Evolutionary conservation across 2,888 invertebrate genomes (phyloP).

Genomic region (Craniophora ligustri): DNA sequence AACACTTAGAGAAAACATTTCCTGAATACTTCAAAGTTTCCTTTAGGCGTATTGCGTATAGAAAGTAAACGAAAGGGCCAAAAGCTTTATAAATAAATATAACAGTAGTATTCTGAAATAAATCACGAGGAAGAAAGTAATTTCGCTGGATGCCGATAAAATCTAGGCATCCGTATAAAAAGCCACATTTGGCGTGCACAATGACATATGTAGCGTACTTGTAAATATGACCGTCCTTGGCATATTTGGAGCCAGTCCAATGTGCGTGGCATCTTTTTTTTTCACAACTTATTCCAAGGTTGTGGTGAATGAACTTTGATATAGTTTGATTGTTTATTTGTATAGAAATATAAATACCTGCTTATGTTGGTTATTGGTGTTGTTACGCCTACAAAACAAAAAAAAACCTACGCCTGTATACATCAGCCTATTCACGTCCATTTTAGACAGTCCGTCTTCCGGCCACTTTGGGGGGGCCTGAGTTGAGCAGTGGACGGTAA

Average conservation of each 20-base stretch:
- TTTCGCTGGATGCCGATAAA: slow-evolving; percentile 9
- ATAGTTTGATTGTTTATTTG: slow-evolving; percentile 31
- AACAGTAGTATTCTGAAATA: background rate
- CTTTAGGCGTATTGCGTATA: background rate
- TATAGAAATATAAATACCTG: background rate
- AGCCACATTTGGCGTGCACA: slow-evolving; percentile 17
- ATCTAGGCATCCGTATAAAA: slow-evolving; percentile 13
- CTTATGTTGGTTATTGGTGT: too few relatives aligned
- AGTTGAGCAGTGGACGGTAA: too few relatives aligned
- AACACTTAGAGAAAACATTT: too few relatives aligned
- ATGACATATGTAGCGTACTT: slow-evolving; percentile 12
- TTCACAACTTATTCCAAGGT: slow-evolving; percentile 29
- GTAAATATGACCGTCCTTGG: slow-evolving; percentile 48
- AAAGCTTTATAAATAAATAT: too few relatives aligned
- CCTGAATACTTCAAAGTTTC: too few relatives aligned
- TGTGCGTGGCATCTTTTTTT: slow-evolving; percentile 32
- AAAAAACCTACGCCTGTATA: too few relatives aligned
- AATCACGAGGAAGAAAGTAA: background rate
- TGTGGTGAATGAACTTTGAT: slow-evolving; percentile 32
- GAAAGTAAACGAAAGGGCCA: too few relatives aligned
- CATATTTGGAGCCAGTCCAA: slow-evolving; percentile 49
- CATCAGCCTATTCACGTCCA: too few relatives aligned
- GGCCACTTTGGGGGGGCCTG: too few relatives aligned
- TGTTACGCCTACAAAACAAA: too few relatives aligned
- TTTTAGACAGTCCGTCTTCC: too few relatives aligned